phyloP scores from a whole-genome alignment of 2,888 invertebrate genomes.

The Argynnis bischoffii region DNA sequence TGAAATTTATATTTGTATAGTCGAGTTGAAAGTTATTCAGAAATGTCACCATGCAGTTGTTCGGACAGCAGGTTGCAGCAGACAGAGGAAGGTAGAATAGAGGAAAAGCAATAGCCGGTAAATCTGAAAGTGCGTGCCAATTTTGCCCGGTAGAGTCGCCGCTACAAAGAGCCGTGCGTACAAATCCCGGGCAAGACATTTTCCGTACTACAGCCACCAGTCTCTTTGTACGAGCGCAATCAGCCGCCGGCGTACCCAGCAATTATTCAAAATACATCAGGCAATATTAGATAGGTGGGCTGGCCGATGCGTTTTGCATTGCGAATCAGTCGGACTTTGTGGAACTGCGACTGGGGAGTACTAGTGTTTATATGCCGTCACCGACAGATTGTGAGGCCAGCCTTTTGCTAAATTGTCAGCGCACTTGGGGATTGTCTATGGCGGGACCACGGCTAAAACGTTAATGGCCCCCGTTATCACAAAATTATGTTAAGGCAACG shows the following conservation, averaged over 20 bases:
- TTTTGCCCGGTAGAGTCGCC: constrained; percentile 38
- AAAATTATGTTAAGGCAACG: constrained; percentile 46
- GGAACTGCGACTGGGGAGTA: constrained; percentile 58
- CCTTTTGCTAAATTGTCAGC: constrained; percentile 68
- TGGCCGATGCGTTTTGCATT: constrained; percentile 79
- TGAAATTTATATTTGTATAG: constrained; percentile 6
- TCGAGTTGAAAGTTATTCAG: background rate
- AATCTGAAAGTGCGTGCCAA: constrained; percentile 37
- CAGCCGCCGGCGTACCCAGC: constrained; percentile 66
- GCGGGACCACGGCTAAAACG: constrained; percentile 46
- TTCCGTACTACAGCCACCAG: constrained; percentile 56
- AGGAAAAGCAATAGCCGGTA: constrained; percentile 30
- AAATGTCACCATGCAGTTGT: background rate
- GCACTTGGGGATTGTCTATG: constrained; percentile 58
- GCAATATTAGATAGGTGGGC: constrained; percentile 79
- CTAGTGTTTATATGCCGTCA: constrained; percentile 64
- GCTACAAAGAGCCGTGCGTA: constrained; percentile 45
- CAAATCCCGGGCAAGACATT: constrained; percentile 70
- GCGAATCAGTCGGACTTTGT: constrained; percentile 78
- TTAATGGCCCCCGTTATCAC: constrained; percentile 49
- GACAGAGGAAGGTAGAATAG: background rate
- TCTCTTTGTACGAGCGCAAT: constrained; percentile 72
- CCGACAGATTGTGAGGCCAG: constrained; percentile 63
- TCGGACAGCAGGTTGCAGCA: background rate
- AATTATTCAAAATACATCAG: constrained; percentile 81